Percentiles rank a stretch among this genome's conserved stretches.
These are phyloP conservation scores for Bovichtus variegatus DNA, from an alignment of 2,797 vertebrate genomes.

Conservation along the genomic window DNA sequence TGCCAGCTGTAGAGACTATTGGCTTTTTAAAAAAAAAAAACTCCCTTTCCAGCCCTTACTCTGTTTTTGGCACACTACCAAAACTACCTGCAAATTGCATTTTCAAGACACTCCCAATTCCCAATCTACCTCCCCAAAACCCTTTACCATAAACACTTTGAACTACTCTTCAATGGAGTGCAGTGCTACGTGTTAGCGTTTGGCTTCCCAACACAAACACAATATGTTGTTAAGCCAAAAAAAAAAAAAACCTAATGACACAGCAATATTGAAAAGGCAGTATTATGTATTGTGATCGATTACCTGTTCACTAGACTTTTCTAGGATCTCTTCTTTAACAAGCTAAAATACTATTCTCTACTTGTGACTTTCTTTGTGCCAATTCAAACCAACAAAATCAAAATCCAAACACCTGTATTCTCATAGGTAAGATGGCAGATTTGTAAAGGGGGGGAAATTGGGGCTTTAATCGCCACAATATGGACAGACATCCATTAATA, in stretches of 20 bases:
- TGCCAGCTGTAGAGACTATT: slow-evolving; percentile 11
- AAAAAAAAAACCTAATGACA: neutral
- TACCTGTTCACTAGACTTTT: neutral
- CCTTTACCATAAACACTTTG: slow-evolving; percentile 22
- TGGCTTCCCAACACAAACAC: neutral
- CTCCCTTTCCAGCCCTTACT: slow-evolving; percentile 12
- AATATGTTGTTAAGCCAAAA: neutral
- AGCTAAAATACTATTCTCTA: neutral
- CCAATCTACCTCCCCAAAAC: slow-evolving; percentile 11
- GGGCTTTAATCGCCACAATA: neutral
- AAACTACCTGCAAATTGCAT: slow-evolving; percentile 29
- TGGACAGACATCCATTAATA: neutral
- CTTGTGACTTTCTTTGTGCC: neutral
- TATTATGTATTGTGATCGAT: slow-evolving; percentile 8
- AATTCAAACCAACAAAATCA: neutral
- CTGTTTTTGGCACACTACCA: slow-evolving; percentile 37
- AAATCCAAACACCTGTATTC: slow-evolving; percentile 11
- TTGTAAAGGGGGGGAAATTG: neutral
- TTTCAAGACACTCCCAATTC: slow-evolving; percentile 36
- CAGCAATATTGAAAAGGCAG: slow-evolving; percentile 1
- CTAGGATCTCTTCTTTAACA: neutral
- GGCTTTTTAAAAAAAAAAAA: slow-evolving; percentile 45
- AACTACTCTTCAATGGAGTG: slow-evolving; percentile 26
- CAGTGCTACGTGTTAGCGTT: neutral
- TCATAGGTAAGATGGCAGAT: neutral